A percentile compares a stretch with the other conserved stretches of the same genome.
Conservation (phyloP, 1,140 invertebrate species). For the Nasonia giraulti region DNA sequence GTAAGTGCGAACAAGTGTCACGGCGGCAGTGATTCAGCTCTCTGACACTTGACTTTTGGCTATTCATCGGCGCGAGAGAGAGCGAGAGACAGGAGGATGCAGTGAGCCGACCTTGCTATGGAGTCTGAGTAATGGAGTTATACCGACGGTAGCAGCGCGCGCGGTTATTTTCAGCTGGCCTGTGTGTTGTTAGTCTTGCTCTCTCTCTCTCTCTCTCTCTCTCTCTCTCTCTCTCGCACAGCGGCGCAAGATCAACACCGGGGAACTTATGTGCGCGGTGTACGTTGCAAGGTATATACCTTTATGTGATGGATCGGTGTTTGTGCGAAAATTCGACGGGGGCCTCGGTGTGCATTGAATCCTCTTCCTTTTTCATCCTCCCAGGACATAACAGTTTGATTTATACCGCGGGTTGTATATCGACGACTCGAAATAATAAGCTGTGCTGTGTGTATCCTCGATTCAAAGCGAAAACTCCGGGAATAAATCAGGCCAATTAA, state of each 20-base stretch:
- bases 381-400: neutral
- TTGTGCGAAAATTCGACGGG: conserved; percentile 5
- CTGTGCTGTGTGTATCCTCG: neutral
- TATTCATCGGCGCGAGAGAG: conserved; percentile 7
- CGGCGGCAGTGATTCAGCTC: neutral
- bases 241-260: neutral
- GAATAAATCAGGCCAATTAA: conserved; percentile 36
- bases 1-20: neutral
- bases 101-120: neutral
- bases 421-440: conserved; percentile 2
- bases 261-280: neutral
- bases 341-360: neutral
- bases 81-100: neutral
- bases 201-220: no score
- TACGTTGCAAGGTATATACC: neutral
- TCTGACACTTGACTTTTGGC: conserved; percentile 23
- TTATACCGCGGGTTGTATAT: neutral
- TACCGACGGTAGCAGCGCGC: neutral
- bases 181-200: conserved; percentile 9
- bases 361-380: neutral
- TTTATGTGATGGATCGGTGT: neutral
- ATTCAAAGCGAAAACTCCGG: neutral
- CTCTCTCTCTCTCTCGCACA: no score
- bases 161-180: conserved; percentile 15
- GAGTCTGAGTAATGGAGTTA: conserved; percentile 40